Evolutionary conservation across 2,113 vertebrate genomes (phyloP).

Genomic region (Sander vitreus): DNA sequence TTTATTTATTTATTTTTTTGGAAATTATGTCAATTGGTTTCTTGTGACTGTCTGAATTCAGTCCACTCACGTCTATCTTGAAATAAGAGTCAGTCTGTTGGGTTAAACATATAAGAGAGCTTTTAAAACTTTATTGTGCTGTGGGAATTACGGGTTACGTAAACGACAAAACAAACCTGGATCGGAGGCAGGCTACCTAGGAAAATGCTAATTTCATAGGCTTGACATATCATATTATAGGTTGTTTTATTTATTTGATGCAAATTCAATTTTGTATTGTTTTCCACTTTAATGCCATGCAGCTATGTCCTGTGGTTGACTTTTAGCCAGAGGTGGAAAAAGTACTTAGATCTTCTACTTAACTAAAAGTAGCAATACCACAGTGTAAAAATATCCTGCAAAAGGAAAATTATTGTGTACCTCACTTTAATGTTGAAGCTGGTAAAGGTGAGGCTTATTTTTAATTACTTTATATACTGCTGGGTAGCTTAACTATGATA

Average conservation of each 20-base stretch:
- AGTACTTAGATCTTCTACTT: not conserved
- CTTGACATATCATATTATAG: not conserved
- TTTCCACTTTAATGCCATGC: not conserved
- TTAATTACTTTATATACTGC: no score
- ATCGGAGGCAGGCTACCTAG: no score
- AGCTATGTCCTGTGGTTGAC: not conserved
- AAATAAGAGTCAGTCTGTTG: not conserved
- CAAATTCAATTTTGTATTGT: not conserved
- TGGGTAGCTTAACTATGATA: no score
- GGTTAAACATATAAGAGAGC: not conserved
- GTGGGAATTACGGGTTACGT: not conserved
- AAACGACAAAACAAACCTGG: not conserved
- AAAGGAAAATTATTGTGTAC: no score
- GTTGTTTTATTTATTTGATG: not conserved
- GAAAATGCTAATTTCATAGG: not conserved
- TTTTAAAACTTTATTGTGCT: not conserved
- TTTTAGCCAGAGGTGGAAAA: not conserved
- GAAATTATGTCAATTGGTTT: constrained; percentile 29
- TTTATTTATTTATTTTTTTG: constrained; percentile 38
- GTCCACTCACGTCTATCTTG: not conserved
- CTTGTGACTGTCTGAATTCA: constrained; percentile 39
- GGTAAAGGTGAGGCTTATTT: no score
- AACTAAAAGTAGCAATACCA: not conserved
- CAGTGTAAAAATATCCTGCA: not conserved
- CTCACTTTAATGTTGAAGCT: no score